These are phyloP conservation scores for Xestoiulus laeticollis DNA, from an alignment of 2,888 invertebrate genomes.

Conservation along the genomic window DNA sequence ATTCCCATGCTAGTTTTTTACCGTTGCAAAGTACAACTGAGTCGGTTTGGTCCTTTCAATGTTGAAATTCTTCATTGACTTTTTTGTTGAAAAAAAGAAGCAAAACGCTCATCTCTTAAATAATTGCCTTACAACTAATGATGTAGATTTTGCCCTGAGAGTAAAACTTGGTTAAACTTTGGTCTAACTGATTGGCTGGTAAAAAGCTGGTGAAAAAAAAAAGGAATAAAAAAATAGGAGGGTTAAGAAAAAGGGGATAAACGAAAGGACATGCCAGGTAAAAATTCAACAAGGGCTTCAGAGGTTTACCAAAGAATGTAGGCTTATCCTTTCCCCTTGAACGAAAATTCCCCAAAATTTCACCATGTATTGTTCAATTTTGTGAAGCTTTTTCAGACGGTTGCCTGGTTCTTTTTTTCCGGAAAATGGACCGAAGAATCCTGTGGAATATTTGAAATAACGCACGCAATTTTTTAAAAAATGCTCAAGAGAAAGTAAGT, in stretches of 20 bases:
- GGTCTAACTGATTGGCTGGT: not conserved
- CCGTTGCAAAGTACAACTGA: not conserved
- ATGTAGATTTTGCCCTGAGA: not conserved
- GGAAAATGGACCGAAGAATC: not conserved
- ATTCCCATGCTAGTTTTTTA: not conserved
- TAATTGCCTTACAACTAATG: slow-evolving; percentile 20
- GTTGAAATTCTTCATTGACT: not conserved
- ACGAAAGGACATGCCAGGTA: slow-evolving; percentile 27
- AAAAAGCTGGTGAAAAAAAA: not conserved
- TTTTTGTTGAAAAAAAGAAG: not conserved
- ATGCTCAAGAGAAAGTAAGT: not conserved
- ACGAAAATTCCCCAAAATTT: not conserved
- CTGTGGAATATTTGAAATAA: not conserved
- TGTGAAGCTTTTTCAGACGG: not conserved
- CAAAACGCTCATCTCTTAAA: slow-evolving; percentile 12
- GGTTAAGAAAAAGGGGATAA: slow-evolving; percentile 23
- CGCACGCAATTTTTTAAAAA: not conserved
- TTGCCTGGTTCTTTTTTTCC: not conserved
- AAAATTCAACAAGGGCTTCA: slow-evolving; percentile 24
- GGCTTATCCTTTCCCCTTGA: not conserved
- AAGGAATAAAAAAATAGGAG: not conserved
- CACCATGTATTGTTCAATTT: not conserved
- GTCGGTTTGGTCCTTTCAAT: slow-evolving; percentile 7
- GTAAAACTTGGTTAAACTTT: slow-evolving; percentile 13
- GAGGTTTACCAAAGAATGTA: not conserved